Base-by-base conservation (phyloP, 2,888 invertebrate genomes). In the Latrodectus elegans region DNA sequence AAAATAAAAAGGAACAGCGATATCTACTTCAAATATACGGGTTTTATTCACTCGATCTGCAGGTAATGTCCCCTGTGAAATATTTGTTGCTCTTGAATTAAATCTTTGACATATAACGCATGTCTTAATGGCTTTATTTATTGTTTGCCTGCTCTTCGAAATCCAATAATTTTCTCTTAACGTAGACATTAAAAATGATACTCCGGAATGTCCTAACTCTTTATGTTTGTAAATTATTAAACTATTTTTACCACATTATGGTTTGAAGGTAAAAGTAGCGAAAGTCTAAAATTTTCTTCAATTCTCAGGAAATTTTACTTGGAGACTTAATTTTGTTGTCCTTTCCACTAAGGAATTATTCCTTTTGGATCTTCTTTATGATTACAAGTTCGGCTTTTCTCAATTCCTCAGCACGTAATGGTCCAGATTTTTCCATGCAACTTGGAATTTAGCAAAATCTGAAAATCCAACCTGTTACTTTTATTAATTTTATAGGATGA, bases 81-180 rank as follows among this genome's bases (percentile, higher is more conserved):
- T 22, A 22, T 22, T 10, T 17, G 52, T 1, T n/a, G 10, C 0
- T 17, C 17, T 53, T 4, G 17, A 17, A 17, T 49, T 51, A n/a
- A 71, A 72, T n/a, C 15, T 49, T n/a, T 49, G 51, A 72, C 22
- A 15, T 49, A 51, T 14, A 9, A 72, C 51, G 38, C n/a, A 71
- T 38, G 49, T 71, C 6, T 49, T 71, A 11, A 15, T 71, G 22
- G 51, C 15, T 15, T 51, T 71, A 1, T 71, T 71, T 12, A 71
- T 71, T 51, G 14, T 71, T 1, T 22, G 1, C 1, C 11, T 4
- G 11, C 49, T 71, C 51, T 71, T 71, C 8, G 15, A 2, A 51
- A 51, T 52, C 51, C n/a, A 71, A 51, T 71, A 71, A 8, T 71
- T 71, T 71, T 12, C 71, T n/a, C 10, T 68, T 51, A 52, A 15